These are phyloP conservation scores for Bicyclus anynana DNA, from an alignment of 1,140 invertebrate species.

Conservation along the genomic window DNA sequence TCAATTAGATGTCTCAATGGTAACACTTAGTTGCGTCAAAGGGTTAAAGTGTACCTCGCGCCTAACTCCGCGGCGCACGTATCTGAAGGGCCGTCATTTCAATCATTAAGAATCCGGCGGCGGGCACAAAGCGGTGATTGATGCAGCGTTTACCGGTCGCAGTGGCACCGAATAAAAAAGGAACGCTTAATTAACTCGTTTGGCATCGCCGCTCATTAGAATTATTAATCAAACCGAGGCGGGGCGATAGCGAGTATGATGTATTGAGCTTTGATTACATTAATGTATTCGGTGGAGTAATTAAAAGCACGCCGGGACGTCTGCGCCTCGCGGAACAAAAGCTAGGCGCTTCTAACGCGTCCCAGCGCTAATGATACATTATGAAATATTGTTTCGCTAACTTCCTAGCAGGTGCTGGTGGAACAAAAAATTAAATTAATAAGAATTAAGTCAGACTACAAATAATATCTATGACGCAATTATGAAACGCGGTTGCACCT, in stretches of 20 bases:
- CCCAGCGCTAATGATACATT: constrained; percentile 31
- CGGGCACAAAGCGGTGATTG: constrained; percentile 70
- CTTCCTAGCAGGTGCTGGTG: constrained; percentile 37
- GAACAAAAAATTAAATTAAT: background rate
- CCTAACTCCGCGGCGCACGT: constrained; percentile 9
- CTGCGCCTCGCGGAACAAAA: constrained; percentile 52
- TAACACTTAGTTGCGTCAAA: background rate
- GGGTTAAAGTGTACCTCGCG: constrained; percentile 1
- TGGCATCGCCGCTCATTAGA: constrained; percentile 76
- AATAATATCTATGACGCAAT: background rate
- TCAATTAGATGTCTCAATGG: background rate
- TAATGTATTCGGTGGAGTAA: constrained; percentile 63
- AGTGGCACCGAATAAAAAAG: constrained; percentile 68
- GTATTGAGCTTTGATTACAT: constrained; percentile 75
- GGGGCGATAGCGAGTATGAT: constrained; percentile 73
- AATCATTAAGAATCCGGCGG: constrained; percentile 73
- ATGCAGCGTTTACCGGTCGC: constrained; percentile 72
- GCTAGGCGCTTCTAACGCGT: constrained; percentile 27
- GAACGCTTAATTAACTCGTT: constrained; percentile 76
- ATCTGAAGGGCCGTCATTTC: constrained; percentile 53
- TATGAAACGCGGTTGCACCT: too few species aligned
- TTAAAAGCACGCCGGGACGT: constrained; percentile 70
- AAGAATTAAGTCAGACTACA: background rate
- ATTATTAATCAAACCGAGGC: constrained; percentile 76
- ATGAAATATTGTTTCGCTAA: constrained; percentile 57